Conservation (phyloP, 2,888 invertebrate genomes). For the Creontiades dilutus region DNA sequence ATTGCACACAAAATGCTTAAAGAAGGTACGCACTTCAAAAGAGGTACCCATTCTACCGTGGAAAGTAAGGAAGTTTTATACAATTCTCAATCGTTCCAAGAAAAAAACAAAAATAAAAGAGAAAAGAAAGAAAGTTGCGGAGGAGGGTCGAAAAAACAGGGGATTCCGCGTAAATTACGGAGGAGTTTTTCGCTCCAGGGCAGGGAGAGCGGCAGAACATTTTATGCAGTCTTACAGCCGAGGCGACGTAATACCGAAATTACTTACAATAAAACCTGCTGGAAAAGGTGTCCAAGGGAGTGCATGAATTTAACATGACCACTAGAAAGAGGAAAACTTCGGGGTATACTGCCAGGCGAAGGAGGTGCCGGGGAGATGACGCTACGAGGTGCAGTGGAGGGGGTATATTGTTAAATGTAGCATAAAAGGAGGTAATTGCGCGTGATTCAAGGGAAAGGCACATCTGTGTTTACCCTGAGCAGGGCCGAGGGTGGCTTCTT, state of each 20-base stretch:
- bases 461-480: conserved; percentile 68
- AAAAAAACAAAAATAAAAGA: not conserved
- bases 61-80: not conserved
- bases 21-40: too few species aligned
- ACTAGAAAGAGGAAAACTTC: conserved; percentile 34
- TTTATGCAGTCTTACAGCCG: conserved; percentile 54
- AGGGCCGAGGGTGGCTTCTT: conserved; percentile 24
- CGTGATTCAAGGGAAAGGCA: conserved; percentile 69
- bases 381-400: not conserved
- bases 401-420: conserved; percentile 69
- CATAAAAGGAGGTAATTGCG: conserved; percentile 71
- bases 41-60: not conserved
- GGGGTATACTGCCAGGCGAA: not conserved
- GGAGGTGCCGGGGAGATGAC: not conserved
- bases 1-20: too few species aligned
- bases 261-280: conserved; percentile 54
- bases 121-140: too few species aligned
- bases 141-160: conserved; percentile 8
- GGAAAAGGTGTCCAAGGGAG: conserved; percentile 55
- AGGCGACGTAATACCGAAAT: conserved; percentile 55
- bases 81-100: not conserved
- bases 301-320: conserved; percentile 72
- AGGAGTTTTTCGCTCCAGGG: conserved; percentile 17
- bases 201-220: conserved; percentile 11
- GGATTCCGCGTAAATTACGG: conserved; percentile 20